phyloP scores from a whole-genome alignment of 2,888 invertebrate genomes.

The Cantharis rustica region DNA sequence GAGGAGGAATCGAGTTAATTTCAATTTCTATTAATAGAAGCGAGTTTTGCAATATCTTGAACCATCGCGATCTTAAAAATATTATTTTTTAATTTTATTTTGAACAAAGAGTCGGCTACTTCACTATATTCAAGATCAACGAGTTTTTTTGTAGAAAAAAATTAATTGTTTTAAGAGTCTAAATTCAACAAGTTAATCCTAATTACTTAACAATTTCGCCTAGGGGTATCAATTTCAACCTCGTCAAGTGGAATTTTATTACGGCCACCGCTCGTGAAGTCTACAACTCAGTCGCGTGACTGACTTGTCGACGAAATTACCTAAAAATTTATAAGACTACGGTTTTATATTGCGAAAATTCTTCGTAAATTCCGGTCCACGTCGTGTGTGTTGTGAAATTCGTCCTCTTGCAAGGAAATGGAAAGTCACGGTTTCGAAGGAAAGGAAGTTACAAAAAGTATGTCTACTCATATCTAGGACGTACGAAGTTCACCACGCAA shows the following conservation, averaged over 20 bases:
- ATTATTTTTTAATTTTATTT: not conserved
- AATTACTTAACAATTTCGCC: not conserved
- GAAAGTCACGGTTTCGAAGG: conserved; percentile 8
- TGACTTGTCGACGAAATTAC: not conserved
- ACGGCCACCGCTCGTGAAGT: not conserved
- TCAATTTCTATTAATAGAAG: not conserved
- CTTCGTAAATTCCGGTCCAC: conserved; percentile 3
- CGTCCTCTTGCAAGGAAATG: not conserved
- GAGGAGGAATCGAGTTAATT: not conserved
- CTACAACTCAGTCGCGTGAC: not conserved
- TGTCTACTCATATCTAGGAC: not conserved
- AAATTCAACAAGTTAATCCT: not conserved
- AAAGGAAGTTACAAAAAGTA: conserved; percentile 1
- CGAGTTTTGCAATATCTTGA: not conserved
- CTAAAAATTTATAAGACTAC: not conserved
- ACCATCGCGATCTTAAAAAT: not conserved
- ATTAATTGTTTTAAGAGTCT: not conserved
- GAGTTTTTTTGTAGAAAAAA: not conserved
- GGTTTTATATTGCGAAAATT: not conserved
- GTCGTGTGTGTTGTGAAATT: not conserved
- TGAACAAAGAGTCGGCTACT: not conserved
- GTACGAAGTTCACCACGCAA: conserved; percentile 6
- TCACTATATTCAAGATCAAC: not conserved
- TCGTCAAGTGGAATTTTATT: not conserved
- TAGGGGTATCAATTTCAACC: not conserved